A percentile compares a stretch with the other conserved stretches of the same genome.
Conservation (phyloP, 2,113 vertebrate genomes). For the Mormyrus iriodes region DNA sequence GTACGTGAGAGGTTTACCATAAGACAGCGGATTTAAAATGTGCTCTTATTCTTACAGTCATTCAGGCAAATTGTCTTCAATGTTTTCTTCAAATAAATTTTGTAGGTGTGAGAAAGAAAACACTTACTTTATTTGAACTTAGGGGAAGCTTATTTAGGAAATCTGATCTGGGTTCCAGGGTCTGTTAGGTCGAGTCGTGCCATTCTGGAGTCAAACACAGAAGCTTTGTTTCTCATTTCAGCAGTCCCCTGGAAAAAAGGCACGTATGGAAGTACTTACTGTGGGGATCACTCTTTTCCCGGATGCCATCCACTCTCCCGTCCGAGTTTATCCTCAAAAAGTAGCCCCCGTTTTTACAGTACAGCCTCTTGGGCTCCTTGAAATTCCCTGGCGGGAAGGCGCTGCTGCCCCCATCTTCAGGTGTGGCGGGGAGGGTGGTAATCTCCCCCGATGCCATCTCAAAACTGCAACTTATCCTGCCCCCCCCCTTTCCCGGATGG, state of each 20-base stretch:
- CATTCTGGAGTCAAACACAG: slow-evolving; percentile 36
- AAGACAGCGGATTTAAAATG: background rate
- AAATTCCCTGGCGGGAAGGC: slow-evolving; percentile 79
- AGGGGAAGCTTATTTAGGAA: background rate
- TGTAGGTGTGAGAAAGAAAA: background rate
- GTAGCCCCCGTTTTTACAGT: slow-evolving; percentile 94
- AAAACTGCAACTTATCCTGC: slow-evolving; percentile 12
- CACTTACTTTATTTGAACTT: background rate
- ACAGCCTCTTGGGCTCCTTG: slow-evolving; percentile 88
- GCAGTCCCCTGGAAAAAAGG: background rate
- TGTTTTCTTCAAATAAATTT: background rate
- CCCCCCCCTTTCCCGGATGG: background rate
- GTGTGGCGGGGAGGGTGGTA: slow-evolving; percentile 73
- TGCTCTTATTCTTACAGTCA: background rate
- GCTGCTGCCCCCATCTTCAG: slow-evolving; percentile 67
- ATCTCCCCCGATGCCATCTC: slow-evolving; percentile 74
- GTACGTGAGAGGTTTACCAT: background rate
- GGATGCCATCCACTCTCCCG: slow-evolving; percentile 83
- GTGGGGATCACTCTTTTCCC: slow-evolving; percentile 88
- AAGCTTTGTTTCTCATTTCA: slow-evolving; percentile 41
- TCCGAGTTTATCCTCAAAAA: slow-evolving; percentile 86
- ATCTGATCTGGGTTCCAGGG: slow-evolving; percentile 26
- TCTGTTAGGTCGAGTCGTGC: background rate
- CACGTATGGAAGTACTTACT: slow-evolving; percentile 63
- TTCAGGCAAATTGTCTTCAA: background rate